phyloP scores from a whole-genome alignment of 2,797 vertebrate genomes.

The Chrosomus eos region DNA sequence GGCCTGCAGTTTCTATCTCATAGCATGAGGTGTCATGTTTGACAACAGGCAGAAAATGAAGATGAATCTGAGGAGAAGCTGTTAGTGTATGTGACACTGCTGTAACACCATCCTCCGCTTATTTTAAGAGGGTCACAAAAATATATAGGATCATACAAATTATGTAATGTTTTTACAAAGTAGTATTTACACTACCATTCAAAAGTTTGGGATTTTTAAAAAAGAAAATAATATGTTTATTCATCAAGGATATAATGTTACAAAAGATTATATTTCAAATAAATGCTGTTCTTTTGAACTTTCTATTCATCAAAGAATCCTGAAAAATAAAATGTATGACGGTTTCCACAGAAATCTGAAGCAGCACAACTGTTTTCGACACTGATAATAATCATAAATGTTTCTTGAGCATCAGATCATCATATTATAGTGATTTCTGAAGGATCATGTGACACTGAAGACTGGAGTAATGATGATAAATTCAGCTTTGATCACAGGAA shows the following conservation, averaged over 20 bases:
- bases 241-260: no score
- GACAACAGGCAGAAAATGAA: conserved; percentile 25
- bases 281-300: no score
- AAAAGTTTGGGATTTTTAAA: not conserved
- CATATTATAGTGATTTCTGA: not conserved
- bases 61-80: conserved; percentile 18
- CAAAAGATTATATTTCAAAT: no score
- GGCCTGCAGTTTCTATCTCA: conserved; percentile 30
- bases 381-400: no score
- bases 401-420: no score
- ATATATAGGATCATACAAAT: not conserved
- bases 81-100: not conserved
- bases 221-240: no score
- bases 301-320: no score
- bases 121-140: no score
- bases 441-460: not conserved
- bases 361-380: no score
- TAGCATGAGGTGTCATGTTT: not conserved
- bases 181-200: not conserved
- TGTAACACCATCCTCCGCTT: not conserved
- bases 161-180: not conserved
- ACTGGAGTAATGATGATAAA: not conserved
- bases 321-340: no score
- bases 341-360: no score
- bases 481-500: no score